Evolutionary conservation across 2,113 vertebrate species (phyloP).

Genomic region (Cinclus mexicanus): DNA sequence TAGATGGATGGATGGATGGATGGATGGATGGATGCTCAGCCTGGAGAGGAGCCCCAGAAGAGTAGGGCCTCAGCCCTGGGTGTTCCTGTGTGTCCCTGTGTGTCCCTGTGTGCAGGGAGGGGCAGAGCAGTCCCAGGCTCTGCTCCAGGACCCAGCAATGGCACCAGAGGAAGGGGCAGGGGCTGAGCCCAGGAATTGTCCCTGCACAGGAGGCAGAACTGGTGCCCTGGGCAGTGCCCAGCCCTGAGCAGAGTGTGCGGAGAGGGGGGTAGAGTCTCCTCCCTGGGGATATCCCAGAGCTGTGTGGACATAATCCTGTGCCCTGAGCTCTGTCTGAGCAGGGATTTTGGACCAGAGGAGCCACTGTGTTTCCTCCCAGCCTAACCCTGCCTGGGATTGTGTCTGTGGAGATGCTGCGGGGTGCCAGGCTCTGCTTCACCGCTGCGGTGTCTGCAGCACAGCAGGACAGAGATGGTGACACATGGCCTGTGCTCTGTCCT

Average conservation of each 20-base stretch:
- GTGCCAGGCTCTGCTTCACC: not conserved
- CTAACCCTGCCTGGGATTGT: not conserved
- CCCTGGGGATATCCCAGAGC: not conserved
- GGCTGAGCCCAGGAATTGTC: not conserved
- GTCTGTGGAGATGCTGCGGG: not conserved
- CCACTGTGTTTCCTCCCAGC: not conserved
- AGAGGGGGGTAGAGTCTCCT: not conserved
- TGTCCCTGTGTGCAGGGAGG: not conserved
- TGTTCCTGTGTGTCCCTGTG: not conserved
- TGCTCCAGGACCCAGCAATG: not conserved
- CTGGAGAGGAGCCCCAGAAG: not conserved
- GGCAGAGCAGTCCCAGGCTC: not conserved
- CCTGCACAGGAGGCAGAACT: not conserved
- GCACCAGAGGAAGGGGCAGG: not conserved
- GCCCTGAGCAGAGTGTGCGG: not conserved
- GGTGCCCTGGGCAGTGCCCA: not conserved
- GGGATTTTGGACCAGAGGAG: not conserved
- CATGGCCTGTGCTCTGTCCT: accelerated
- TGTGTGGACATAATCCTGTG: not conserved
- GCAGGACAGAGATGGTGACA: accelerated
- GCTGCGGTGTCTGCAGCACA: not conserved
- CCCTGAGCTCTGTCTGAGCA: too few species aligned
- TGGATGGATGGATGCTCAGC: not conserved
- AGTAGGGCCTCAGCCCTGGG: not conserved
- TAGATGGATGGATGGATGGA: not conserved